Evolutionary conservation across 2,797 vertebrate genomes (phyloP).

Genomic region (Betta splendens): DNA sequence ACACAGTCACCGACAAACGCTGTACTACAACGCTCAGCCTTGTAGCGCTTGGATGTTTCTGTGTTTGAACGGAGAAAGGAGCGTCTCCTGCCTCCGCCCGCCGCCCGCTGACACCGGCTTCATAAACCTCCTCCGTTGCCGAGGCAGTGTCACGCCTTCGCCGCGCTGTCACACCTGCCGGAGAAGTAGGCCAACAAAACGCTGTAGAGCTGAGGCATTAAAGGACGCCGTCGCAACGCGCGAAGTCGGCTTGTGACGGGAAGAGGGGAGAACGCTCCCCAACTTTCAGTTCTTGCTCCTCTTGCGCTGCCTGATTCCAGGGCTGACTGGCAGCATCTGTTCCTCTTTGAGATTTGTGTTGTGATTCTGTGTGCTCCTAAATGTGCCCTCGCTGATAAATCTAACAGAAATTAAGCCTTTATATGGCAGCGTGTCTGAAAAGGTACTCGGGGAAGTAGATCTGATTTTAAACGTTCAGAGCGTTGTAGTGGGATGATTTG

Average conservation of each 20-base stretch:
- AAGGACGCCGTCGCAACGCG: slow-evolving; percentile 11
- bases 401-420: neutral
- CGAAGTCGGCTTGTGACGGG: neutral
- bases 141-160: slow-evolving; percentile 19
- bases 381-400: neutral
- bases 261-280: slow-evolving; percentile 4
- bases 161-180: neutral
- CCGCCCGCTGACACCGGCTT: neutral
- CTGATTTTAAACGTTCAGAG: no score
- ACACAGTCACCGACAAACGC: no score
- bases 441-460: neutral
- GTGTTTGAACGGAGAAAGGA: no score
- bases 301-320: slow-evolving; percentile 6
- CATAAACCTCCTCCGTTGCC: slow-evolving; percentile 26
- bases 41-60: no score
- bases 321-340: slow-evolving; percentile 2
- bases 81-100: neutral
- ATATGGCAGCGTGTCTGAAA: neutral
- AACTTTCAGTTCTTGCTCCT: slow-evolving; percentile 28
- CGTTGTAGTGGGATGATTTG: no score
- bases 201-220: neutral
- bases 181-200: slow-evolving; percentile 17
- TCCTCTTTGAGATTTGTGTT: slow-evolving; percentile 5
- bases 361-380: neutral
- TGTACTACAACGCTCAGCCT: no score